phyloP scores from a whole-genome alignment of 2,888 invertebrate genomes.

The Drepana falcataria region DNA sequence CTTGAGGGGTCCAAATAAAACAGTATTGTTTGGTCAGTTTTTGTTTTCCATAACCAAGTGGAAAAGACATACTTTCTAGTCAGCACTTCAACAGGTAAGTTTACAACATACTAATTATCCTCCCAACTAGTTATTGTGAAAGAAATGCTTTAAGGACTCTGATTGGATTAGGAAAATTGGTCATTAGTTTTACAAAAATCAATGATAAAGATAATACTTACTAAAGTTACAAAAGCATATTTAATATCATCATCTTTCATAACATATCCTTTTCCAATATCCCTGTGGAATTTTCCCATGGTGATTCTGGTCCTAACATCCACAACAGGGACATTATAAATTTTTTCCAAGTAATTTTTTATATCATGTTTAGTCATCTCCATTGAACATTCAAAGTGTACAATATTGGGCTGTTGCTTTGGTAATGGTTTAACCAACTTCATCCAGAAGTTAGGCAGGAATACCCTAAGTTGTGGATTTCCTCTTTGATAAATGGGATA shows the following conservation, averaged over 20 bases:
- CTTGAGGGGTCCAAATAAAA: too few relatives aligned
- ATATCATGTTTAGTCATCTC: constrained; percentile 96
- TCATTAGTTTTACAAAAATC: too few relatives aligned
- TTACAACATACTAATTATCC: too few relatives aligned
- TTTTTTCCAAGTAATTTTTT: constrained; percentile 95
- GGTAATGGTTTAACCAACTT: constrained; percentile 87
- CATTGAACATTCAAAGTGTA: constrained; percentile 93
- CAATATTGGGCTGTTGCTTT: constrained; percentile 86
- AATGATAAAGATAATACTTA: constrained; percentile 50
- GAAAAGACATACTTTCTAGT: too few relatives aligned
- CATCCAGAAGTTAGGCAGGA: constrained; percentile 98
- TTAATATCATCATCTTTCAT: constrained; percentile 91
- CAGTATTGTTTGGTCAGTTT: too few relatives aligned
- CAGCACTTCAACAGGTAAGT: too few relatives aligned
- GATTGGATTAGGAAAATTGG: too few relatives aligned
- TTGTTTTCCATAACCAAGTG: too few relatives aligned
- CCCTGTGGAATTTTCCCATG: constrained; percentile 82
- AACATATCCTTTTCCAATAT: constrained; percentile 80
- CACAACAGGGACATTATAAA: constrained; percentile 91
- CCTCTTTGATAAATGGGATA: constrained; percentile 95
- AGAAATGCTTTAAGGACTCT: too few relatives aligned
- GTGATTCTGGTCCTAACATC: constrained; percentile 87
- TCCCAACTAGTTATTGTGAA: too few relatives aligned
- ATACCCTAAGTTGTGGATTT: constrained; percentile 95
- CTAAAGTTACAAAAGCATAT: constrained; percentile 87